Evolutionary conservation across 2,888 invertebrate species (phyloP), one percentile per base, ranked within the genome.

Genomic region (Abscondita cerata): DNA sequence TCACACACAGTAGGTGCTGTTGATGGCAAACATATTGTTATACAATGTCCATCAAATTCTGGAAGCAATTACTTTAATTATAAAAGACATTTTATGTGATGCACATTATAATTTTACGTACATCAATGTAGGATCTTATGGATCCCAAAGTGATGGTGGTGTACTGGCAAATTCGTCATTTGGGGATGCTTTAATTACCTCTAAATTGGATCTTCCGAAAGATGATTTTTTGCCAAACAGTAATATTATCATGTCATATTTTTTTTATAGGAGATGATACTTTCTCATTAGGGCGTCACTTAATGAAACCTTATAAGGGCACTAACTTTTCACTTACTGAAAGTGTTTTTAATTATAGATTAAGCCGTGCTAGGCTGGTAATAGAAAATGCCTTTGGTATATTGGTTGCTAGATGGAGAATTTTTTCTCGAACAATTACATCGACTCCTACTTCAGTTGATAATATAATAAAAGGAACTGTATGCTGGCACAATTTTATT

Each of bases 381-480:
- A 36, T 36, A 2, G 36, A 9, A 36, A 12, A 12, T 12, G 36
- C n/a, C 11, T 9, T 36, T 36, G 11, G 12, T 2, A 40, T 40
- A 13, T 2, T 40, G 12, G 40, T 40, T 40, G 12, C 40, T 13
- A 40, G 40, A 15, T 40, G 40, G 12, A 8, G 40, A 8, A 40
- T 40, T 40, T 40, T 40, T 40, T 13, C 40, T 13, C 12, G 40
- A 40, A 40, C 15, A 15, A 13, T 40, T 15, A 12, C 40, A 13
- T 13, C 15, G 13, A 13, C 4, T 15, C 13, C 40, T 20, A 11
- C 18, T 2, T 19, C 18, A 19, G 46, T 46, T 11, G 46, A 19
- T 46, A 18, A 12, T 19, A 20, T 46, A 19, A 46, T 46, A 15
- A 46, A 18, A 46, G 46, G 4, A 46, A 46, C 19, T 46, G 46